Base-by-base conservation (phyloP, 2,797 vertebrate genomes). In the Oreochromis grahami region DNA sequence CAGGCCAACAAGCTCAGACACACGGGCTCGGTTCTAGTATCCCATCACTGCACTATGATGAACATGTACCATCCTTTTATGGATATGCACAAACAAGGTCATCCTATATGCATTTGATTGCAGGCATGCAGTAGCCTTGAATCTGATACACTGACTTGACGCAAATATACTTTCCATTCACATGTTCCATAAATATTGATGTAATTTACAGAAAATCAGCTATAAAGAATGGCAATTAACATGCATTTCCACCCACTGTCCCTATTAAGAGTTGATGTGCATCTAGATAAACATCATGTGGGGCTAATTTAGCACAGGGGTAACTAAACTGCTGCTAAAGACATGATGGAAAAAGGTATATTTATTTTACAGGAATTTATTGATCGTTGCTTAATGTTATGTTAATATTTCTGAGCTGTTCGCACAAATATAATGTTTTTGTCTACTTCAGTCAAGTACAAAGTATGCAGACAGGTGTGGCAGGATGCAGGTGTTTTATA, bases 1-100 rank as follows among this genome's bases (percentile, higher is more conserved):
- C 79, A 89, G 89, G 79, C 77, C 84, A 88, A 81, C 53, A 17
- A 82, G 84, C 24, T 65, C 34, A 77, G 21, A 79, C 51, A 78
- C 52, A 17, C 76, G 26, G 78, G 38, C 17, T 79, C 3, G 63
- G 38, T 78, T 84, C 41, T 74, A 81, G 15, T 19, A 72, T 8
- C 53, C 14, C 29, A 86, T 89, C 58, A 65, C 38, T 17, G 2
- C 48, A 52, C 9, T 24, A 51, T 15, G 11, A 77, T 50, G 3
- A 68, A 70, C 63, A 70, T 32, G 14, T 21, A 43, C 10, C 84
- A 41, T 17, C 50, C 10, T 77, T 78, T 45, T 12, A 76, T 8
- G 6, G 58, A 82, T 58, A 79, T 72, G 53, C 17, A 78, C 34
- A 17, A 60, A 24, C 34, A 29, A 32, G 14, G 36, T 6, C 7